These are phyloP conservation scores for Hypolimnas misippus DNA, from an alignment of 2,888 invertebrate genomes.

Conservation along the genomic window DNA sequence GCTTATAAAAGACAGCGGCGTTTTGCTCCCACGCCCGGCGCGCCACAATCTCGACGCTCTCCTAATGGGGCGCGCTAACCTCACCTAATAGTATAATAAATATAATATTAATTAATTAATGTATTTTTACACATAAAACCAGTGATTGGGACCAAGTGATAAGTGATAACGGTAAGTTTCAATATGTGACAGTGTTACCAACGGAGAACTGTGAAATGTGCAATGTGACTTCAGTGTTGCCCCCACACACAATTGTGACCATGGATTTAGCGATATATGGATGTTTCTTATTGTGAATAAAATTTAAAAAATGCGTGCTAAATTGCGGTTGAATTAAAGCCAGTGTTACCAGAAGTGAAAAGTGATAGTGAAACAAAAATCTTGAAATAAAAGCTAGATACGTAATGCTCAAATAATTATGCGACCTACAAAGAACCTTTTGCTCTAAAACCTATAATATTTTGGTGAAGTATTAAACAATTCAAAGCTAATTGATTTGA, in stretches of 20 bases:
- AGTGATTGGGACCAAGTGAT: constrained; percentile 80
- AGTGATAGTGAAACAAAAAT: constrained; percentile 32
- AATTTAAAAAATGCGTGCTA: constrained; percentile 32
- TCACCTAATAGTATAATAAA: constrained; percentile 73
- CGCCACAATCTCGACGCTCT: constrained; percentile 74
- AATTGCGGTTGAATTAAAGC: constrained; percentile 49
- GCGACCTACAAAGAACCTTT: neutral
- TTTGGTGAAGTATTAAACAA: neutral
- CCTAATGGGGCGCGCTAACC: constrained; percentile 83
- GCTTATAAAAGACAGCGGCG: constrained; percentile 80
- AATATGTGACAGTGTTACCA: constrained; percentile 64
- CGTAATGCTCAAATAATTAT: too few species aligned
- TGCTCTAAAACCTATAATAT: neutral
- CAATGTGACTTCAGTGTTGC: constrained; percentile 75
- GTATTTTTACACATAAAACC: constrained; percentile 51
- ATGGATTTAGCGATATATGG: constrained; percentile 59
- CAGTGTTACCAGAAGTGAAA: constrained; percentile 69
- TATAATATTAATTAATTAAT: constrained; percentile 55
- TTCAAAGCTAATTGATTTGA: neutral
- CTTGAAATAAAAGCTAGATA: neutral
- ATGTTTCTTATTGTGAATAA: constrained; percentile 49
- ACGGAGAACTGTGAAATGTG: constrained; percentile 73
- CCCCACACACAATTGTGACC: constrained; percentile 40
- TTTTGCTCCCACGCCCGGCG: constrained; percentile 76
- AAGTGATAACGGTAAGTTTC: constrained; percentile 80